These are phyloP conservation scores for Myotis findleyi DNA, from an alignment of 2,797 vertebrate genomes.

Conservation along the genomic window DNA sequence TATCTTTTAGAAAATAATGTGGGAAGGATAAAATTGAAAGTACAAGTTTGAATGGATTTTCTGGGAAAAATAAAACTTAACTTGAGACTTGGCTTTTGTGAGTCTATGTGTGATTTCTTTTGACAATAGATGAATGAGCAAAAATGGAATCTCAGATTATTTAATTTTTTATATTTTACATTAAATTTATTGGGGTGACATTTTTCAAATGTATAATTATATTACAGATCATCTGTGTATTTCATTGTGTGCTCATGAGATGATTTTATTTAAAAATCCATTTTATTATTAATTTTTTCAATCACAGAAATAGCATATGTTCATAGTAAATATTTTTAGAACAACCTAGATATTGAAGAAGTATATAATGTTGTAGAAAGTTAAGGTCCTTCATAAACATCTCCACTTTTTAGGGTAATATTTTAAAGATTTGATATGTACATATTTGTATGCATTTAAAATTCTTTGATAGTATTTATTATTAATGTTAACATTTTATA, in stretches of 20 bases:
- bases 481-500: neutral
- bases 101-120: neutral
- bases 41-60: neutral
- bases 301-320: neutral
- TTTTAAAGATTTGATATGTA: neutral
- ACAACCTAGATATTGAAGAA: neutral
- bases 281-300: neutral
- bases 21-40: neutral
- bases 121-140: neutral
- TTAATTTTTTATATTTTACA: neutral
- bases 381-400: neutral
- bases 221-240: neutral
- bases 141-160: neutral
- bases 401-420: neutral
- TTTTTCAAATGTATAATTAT: neutral
- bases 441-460: neutral
- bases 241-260: neutral
- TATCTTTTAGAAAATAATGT: neutral
- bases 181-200: neutral
- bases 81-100: neutral
- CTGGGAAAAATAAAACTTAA: neutral
- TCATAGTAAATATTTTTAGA: neutral
- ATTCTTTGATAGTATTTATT: neutral
- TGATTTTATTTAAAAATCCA: neutral
- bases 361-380: neutral